A percentile compares a stretch with the other conserved stretches of the same genome.
phyloP scores from a whole-genome alignment of 2,888 invertebrate species.

The Thymelicus acteon region DNA sequence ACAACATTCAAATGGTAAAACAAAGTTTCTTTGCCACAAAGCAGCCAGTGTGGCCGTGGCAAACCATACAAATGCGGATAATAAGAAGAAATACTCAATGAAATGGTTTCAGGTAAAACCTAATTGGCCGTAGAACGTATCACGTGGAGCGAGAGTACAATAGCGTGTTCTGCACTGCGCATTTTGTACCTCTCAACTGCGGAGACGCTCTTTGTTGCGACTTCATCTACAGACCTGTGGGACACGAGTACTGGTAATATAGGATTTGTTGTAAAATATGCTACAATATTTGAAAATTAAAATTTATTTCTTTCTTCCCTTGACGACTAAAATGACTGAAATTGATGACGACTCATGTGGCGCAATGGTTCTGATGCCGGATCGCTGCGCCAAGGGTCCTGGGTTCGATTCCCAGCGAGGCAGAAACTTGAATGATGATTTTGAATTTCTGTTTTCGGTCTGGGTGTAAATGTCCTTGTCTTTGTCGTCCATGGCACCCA shows the following conservation, averaged over 20 bases:
- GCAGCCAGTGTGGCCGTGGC: background rate
- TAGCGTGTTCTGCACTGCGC: constrained; percentile 49
- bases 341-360: too few species aligned
- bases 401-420: too few species aligned
- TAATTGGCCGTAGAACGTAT: constrained; percentile 57
- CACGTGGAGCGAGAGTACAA: constrained; percentile 58
- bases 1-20: background rate
- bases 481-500: too few species aligned
- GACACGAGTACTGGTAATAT: background rate
- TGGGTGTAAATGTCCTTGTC: too few species aligned
- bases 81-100: constrained; percentile 22
- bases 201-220: constrained; percentile 56
- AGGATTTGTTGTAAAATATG: constrained; percentile 16
- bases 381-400: too few species aligned
- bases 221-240: constrained; percentile 57
- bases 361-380: too few species aligned
- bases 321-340: too few species aligned
- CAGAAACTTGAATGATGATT: too few species aligned
- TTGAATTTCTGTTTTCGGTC: too few species aligned
- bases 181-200: constrained; percentile 50
- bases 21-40: background rate
- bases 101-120: constrained; percentile 24
- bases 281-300: constrained; percentile 16
- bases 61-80: constrained; percentile 4
- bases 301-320: too few species aligned